Evolutionary conservation across 2,888 invertebrate genomes (phyloP).

Genomic region (Meghimatium bilineatum): DNA sequence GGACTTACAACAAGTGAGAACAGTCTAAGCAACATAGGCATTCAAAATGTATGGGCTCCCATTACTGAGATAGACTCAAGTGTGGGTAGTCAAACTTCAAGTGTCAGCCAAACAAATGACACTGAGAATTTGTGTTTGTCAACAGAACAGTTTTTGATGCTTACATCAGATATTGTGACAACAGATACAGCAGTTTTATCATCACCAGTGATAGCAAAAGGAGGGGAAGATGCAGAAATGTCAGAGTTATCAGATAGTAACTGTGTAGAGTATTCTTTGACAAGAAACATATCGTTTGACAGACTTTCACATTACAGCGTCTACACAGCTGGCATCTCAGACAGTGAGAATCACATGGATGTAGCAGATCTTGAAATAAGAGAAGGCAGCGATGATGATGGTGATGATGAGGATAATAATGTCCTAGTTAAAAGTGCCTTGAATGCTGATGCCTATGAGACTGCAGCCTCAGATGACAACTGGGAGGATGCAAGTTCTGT

Average conservation of each 20-base stretch:
- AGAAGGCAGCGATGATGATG: neutral
- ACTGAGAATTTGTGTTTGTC: neutral
- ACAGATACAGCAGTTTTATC: neutral
- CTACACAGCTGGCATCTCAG: neutral
- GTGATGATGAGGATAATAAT: neutral
- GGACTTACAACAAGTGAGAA: neutral
- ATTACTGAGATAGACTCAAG: neutral
- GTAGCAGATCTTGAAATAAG: neutral
- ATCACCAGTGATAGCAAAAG: neutral
- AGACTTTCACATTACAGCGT: neutral
- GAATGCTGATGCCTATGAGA: conserved; percentile 39
- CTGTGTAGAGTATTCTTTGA: neutral
- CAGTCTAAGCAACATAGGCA: neutral
- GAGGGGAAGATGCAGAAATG: neutral
- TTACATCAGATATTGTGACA: neutral
- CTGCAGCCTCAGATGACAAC: conserved; percentile 28
- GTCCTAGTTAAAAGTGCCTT: conserved; percentile 37
- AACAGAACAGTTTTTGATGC: neutral
- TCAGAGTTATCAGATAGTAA: neutral
- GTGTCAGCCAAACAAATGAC: too few species aligned
- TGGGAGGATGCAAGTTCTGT: conserved; percentile 41
- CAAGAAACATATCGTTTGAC: neutral
- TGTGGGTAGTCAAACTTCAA: neutral
- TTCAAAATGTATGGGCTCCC: neutral
- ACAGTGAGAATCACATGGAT: neutral